These are phyloP conservation scores for Chalcosyrphus nemorum DNA, from an alignment of 2,888 invertebrate genomes.

Conservation along the genomic window DNA sequence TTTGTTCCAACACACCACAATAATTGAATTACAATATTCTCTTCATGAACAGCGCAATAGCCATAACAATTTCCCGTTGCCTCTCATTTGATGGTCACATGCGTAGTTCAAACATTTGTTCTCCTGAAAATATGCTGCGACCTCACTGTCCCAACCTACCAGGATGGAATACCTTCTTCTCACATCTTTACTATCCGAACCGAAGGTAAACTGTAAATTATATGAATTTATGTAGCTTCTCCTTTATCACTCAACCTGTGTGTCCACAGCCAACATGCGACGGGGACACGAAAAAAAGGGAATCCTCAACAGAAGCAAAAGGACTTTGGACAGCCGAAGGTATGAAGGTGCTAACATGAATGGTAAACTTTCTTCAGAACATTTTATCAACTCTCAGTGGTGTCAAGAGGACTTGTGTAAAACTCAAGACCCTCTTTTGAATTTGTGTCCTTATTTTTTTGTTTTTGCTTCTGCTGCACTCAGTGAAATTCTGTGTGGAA, in stretches of 20 bases:
- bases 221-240: slow-evolving; percentile 70
- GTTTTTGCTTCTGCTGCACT: not conserved
- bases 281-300: not conserved
- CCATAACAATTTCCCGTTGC: not conserved
- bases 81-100: slow-evolving; percentile 50
- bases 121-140: no score
- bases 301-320: slow-evolving; percentile 26
- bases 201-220: slow-evolving; percentile 66
- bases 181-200: not conserved
- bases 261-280: no score
- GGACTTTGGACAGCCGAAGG: slow-evolving; percentile 35
- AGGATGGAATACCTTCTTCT: no score
- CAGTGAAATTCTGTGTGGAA: slow-evolving; percentile 20
- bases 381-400: slow-evolving; percentile 71
- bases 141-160: not conserved
- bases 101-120: slow-evolving; percentile 38
- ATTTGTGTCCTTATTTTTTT: slow-evolving; percentile 5
- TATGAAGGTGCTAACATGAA: slow-evolving; percentile 65
- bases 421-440: slow-evolving; percentile 47
- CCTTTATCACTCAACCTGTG: slow-evolving; percentile 69
- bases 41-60: not conserved
- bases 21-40: not conserved
- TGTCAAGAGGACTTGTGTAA: slow-evolving; percentile 70
- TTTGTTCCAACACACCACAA: not conserved
- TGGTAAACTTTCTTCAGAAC: slow-evolving; percentile 69